Percentiles rank a stretch among this genome's conserved stretches.
Conservation (phyloP, 2,888 invertebrate species). For the Orthosia gothica region DNA sequence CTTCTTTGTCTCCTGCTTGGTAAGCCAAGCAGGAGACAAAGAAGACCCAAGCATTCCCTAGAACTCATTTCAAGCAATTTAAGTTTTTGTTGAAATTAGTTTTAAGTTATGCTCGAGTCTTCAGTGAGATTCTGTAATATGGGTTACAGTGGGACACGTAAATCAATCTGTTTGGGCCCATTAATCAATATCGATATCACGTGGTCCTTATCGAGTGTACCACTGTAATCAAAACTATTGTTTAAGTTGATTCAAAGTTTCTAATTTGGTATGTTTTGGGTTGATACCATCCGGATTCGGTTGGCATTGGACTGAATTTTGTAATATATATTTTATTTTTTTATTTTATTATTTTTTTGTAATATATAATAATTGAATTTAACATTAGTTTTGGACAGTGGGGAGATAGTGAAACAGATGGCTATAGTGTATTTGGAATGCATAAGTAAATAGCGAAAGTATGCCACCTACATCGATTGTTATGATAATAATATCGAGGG, state of each 20-base stretch:
- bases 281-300: conserved; percentile 8
- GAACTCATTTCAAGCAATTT: no score
- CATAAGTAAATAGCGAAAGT: not conserved
- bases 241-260: conserved; percentile 27
- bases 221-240: not conserved
- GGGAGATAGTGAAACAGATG: not conserved
- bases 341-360: no score
- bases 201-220: not conserved
- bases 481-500: no score
- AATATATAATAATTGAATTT: no score
- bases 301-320: conserved; percentile 9
- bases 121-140: not conserved
- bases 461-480: not conserved
- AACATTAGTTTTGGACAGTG: conserved; percentile 1
- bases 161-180: not conserved
- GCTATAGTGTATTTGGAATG: not conserved
- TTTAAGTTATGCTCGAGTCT: not conserved
- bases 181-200: conserved; percentile 15
- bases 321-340: no score
- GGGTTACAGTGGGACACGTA: not conserved
- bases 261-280: conserved; percentile 27
- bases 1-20: no score
- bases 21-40: no score
- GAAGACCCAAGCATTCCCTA: no score
- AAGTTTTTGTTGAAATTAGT: no score